These are phyloP conservation scores for Anguilla obscura DNA, from an alignment of 2,797 vertebrate species.

Conservation along the genomic window DNA sequence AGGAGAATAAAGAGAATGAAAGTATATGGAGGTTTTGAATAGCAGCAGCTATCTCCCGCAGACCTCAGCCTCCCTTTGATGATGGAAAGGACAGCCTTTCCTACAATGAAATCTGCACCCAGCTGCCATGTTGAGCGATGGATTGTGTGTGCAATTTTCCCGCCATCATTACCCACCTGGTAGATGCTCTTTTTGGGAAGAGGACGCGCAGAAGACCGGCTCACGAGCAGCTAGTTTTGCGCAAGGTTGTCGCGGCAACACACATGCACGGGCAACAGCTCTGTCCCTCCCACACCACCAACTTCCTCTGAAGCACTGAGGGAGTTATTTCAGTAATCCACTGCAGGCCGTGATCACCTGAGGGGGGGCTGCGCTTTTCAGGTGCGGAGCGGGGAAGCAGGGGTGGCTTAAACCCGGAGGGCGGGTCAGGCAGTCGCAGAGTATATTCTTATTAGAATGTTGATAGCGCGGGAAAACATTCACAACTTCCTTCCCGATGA, in stretches of 20 bases:
- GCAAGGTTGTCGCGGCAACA: conserved; percentile 42
- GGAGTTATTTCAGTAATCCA: neutral
- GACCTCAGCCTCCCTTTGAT: conserved; percentile 32
- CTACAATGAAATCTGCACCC: conserved; percentile 35
- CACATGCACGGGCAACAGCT: neutral
- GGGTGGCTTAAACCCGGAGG: neutral
- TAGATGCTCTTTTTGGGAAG: conserved; percentile 42
- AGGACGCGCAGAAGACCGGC: neutral
- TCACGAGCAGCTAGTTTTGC: conserved; percentile 34
- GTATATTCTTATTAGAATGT: conserved; percentile 19
- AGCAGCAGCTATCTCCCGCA: conserved; percentile 39
- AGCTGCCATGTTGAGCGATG: conserved; percentile 57
- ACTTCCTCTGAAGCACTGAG: neutral
- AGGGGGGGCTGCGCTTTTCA: neutral
- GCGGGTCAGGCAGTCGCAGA: neutral
- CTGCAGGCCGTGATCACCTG: neutral
- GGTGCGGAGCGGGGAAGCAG: neutral
- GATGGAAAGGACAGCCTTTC: conserved; percentile 56
- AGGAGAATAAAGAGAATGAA: conserved; percentile 36
- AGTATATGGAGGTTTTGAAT: conserved; percentile 8
- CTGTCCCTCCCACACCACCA: neutral
- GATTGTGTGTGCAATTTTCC: conserved; percentile 56
- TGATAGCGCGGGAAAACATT: neutral
- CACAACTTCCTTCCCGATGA: neutral
- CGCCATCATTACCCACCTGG: conserved; percentile 47